phyloP scores from a whole-genome alignment of 2,888 invertebrate genomes.

The Brachypalpus laphriformis region DNA sequence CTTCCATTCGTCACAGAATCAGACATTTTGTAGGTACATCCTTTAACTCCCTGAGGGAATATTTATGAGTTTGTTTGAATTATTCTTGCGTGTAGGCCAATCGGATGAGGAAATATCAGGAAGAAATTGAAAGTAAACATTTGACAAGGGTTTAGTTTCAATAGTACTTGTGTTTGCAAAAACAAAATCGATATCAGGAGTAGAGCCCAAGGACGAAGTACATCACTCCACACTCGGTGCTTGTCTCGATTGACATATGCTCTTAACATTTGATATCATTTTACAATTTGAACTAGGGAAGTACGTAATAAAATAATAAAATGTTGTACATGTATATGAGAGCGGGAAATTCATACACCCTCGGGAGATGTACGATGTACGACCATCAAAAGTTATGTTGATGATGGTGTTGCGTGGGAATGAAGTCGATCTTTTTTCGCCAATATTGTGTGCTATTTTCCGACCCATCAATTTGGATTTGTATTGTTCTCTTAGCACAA shows the following conservation, averaged over 20 bases:
- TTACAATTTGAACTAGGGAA: background rate
- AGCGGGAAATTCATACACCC: background rate
- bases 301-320: background rate
- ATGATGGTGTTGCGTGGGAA: background rate
- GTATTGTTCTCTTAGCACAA: no score
- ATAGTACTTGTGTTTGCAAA: background rate
- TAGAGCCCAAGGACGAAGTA: background rate
- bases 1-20: background rate
- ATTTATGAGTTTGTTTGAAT: slow-evolving; percentile 18
- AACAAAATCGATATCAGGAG: slow-evolving; percentile 4
- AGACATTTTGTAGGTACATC: background rate
- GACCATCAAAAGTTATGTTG: no score
- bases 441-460: background rate
- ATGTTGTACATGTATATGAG: background rate
- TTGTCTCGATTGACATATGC: background rate
- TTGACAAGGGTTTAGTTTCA: slow-evolving; percentile 4
- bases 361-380: background rate
- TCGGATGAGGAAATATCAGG: slow-evolving; percentile 2
- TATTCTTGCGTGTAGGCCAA: background rate
- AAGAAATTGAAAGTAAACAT: slow-evolving; percentile 26
- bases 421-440: background rate
- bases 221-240: background rate
- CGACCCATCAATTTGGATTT: no score
- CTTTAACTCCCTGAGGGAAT: background rate
- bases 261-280: slow-evolving; percentile 4